These are phyloP conservation scores for Cephalopachus bancanus DNA, from an alignment of 2,797 vertebrate species.

Conservation along the genomic window DNA sequence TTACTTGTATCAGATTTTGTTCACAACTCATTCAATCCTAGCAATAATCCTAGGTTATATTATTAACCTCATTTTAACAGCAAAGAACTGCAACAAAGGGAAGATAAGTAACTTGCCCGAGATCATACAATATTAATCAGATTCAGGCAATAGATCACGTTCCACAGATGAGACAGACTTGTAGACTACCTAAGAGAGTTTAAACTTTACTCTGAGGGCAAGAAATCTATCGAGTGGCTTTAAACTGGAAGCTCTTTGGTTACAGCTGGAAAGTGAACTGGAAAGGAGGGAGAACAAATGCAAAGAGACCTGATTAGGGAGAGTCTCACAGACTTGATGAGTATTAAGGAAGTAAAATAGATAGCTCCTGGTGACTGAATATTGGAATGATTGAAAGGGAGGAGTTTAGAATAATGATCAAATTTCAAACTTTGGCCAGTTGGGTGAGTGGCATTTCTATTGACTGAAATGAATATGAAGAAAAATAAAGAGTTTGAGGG, in stretches of 20 bases:
- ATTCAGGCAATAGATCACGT: not conserved
- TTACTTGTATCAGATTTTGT: not conserved
- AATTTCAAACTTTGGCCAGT: slow-evolving; percentile 4
- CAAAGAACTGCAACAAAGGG: not conserved
- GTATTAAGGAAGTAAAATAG: not conserved
- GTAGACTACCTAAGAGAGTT: not conserved
- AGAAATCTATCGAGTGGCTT: not conserved
- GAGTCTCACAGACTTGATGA: not conserved
- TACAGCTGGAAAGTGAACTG: not conserved
- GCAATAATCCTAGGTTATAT: not conserved
- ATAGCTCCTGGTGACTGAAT: not conserved
- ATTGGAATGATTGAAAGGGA: not conserved
- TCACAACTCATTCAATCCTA: slow-evolving; percentile 29
- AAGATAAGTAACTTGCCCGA: not conserved
- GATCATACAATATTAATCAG: not conserved
- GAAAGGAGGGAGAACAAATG: not conserved
- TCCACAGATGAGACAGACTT: not conserved
- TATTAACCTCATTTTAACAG: not conserved
- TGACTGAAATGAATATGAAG: not conserved
- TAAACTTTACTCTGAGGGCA: not conserved
- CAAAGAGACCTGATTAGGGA: not conserved
- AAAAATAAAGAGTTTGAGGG: not conserved
- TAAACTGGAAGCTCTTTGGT: not conserved
- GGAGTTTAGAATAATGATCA: not conserved
- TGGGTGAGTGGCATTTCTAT: not conserved